These are phyloP conservation scores for Chloroclystis v-ata DNA, from an alignment of 2,888 invertebrate species.

Conservation along the genomic window DNA sequence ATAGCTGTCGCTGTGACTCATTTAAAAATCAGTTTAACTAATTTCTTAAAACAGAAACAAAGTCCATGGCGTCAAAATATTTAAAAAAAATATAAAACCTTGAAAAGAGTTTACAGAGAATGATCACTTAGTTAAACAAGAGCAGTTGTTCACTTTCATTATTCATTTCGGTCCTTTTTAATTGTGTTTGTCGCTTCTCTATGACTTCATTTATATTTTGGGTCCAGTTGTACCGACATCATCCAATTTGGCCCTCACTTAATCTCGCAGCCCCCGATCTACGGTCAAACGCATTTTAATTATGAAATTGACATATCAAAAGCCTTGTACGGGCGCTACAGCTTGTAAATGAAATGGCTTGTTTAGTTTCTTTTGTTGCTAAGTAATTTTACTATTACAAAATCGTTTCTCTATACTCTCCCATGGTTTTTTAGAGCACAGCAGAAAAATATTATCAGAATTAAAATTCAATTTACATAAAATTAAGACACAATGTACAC, in stretches of 20 bases:
- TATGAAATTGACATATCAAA: conserved; percentile 76
- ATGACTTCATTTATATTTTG: conserved; percentile 62
- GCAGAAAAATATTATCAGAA: too few species aligned
- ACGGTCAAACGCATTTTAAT: conserved; percentile 78
- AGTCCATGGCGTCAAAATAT: too few species aligned
- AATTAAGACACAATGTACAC: too few species aligned
- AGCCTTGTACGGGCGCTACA: conserved; percentile 22
- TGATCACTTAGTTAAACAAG: conserved; percentile 15
- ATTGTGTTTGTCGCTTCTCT: conserved; percentile 60
- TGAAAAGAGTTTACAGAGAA: conserved; percentile 3
- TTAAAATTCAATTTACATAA: too few species aligned
- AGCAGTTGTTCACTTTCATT: conserved; percentile 40
- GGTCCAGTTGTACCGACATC: conserved; percentile 49
- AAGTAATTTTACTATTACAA: too few species aligned
- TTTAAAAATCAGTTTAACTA: too few species aligned
- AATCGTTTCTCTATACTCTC: too few species aligned
- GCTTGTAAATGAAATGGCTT: conserved; percentile 3
- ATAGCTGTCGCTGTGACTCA: too few species aligned
- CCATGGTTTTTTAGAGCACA: too few species aligned
- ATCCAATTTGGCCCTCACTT: conserved; percentile 63
- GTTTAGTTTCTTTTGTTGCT: too few species aligned
- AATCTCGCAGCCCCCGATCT: conserved; percentile 54
- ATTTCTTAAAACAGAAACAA: too few species aligned
- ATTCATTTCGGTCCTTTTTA: conserved; percentile 59
- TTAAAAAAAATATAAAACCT: too few species aligned